phyloP scores from a whole-genome alignment of 2,797 vertebrate species.

The Vultur gryphus region DNA sequence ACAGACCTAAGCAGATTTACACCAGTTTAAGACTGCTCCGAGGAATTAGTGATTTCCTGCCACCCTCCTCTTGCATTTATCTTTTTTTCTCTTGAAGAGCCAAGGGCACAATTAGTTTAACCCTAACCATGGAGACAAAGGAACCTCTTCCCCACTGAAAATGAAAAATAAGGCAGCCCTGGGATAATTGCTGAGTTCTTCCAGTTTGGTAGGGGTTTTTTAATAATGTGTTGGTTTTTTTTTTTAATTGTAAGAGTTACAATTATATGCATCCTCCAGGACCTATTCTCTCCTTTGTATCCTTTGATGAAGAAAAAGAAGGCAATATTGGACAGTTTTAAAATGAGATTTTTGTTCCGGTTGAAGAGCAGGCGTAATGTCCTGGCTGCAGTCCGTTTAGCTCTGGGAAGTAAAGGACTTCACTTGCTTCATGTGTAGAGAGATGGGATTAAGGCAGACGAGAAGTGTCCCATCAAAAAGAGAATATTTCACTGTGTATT shows the following conservation, averaged over 20 bases:
- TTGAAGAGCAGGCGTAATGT: neutral
- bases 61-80: neutral
- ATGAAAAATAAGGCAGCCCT: neutral
- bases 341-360: neutral
- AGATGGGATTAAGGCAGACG: neutral
- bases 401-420: neutral
- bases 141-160: neutral
- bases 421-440: fast-evolving
- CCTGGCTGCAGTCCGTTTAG: neutral
- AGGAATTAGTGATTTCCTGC: neutral
- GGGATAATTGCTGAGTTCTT: neutral
- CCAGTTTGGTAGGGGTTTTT: neutral
- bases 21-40: neutral
- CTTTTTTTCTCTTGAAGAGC: neutral
- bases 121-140: neutral
- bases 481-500: neutral
- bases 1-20: neutral
- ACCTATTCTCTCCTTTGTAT: neutral
- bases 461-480: neutral
- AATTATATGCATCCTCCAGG: neutral
- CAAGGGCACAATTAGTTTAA: neutral
- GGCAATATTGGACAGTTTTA: neutral
- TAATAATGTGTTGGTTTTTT: neutral
- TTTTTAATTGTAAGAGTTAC: neutral
- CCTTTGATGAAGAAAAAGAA: neutral